Conservation (phyloP, 2,797 vertebrate genomes). For the Gymnocypris eckloni region DNA sequence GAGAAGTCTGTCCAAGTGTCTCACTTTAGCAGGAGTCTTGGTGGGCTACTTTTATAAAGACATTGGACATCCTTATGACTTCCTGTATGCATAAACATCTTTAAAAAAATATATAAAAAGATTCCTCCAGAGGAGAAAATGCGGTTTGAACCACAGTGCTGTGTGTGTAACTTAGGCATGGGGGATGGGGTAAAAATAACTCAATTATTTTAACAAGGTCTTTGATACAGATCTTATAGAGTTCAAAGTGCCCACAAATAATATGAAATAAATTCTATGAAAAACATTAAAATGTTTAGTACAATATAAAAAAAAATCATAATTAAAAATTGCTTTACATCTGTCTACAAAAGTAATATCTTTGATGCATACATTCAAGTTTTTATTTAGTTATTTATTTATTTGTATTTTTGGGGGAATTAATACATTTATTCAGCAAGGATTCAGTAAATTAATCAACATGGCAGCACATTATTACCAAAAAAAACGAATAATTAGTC, state of each 20-base stretch:
- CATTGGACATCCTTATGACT: neutral
- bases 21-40: slow-evolving; percentile 1
- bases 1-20: slow-evolving; percentile 1
- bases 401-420: too few species aligned
- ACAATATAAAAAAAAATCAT: neutral
- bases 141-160: neutral
- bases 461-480: too few species aligned
- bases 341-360: neutral
- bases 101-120: neutral
- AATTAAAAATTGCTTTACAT: neutral
- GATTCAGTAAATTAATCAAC: too few species aligned
- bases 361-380: neutral
- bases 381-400: too few species aligned
- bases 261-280: neutral
- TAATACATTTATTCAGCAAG: too few species aligned
- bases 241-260: neutral
- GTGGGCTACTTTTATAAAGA: slow-evolving; percentile 14
- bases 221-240: neutral
- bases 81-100: neutral
- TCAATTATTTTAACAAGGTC: neutral
- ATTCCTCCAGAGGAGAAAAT: neutral
- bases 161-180: neutral
- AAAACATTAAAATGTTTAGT: neutral
- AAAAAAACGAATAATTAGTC: too few species aligned
- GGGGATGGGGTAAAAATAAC: neutral